These are phyloP conservation scores for Coecobrya sp. DNA, from an alignment of 2,888 invertebrate genomes.

Conservation along the genomic window DNA sequence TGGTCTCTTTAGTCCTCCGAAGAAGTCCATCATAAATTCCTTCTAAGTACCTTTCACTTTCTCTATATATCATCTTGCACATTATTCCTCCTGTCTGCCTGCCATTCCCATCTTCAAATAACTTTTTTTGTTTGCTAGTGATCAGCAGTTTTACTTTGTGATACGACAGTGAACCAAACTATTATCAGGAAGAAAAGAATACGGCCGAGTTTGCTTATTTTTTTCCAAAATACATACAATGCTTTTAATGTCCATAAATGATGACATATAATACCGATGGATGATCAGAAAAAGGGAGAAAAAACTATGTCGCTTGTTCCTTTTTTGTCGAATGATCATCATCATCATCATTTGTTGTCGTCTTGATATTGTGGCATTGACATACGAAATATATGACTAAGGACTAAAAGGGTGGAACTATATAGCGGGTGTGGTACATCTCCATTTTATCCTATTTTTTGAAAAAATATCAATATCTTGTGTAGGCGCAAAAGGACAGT, in stretches of 20 bases:
- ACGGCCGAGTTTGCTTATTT: background rate
- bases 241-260: conserved; percentile 24
- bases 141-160: conserved; percentile 27
- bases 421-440: conserved; percentile 50
- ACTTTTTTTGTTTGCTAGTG: background rate
- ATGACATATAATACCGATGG: background rate
- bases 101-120: background rate
- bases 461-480: background rate
- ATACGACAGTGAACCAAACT: background rate
- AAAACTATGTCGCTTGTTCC: background rate
- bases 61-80: conserved; percentile 6
- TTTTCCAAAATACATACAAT: background rate
- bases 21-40: conserved; percentile 42
- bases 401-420: background rate
- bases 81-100: conserved; percentile 22
- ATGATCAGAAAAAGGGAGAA: background rate
- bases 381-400: background rate
- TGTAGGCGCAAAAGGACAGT: background rate
- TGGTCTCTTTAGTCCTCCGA: background rate
- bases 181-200: background rate
- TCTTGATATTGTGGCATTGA: background rate
- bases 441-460: background rate
- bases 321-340: background rate
- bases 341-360: background rate
- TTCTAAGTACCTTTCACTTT: conserved; percentile 26